These are phyloP conservation scores for Psophia crepitans DNA, from an alignment of 2,113 vertebrate genomes.

Conservation along the genomic window DNA sequence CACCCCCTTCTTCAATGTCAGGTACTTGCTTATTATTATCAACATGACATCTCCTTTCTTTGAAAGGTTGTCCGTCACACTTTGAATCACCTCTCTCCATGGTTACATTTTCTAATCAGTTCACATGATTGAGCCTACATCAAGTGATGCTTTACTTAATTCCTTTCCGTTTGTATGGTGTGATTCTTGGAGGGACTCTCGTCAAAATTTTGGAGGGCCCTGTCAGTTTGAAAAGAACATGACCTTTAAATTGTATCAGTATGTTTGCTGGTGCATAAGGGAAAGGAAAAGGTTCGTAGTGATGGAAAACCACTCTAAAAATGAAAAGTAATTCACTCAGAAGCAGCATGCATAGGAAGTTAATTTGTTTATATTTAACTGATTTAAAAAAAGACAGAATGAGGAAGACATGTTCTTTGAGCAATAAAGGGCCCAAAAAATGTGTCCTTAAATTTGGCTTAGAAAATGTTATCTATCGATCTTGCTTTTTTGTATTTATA, in stretches of 20 bases:
- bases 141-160: conserved; percentile 86
- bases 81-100: conserved; percentile 62
- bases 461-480: not conserved
- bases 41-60: conserved; percentile 73
- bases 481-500: not conserved
- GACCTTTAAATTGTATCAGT: conserved; percentile 99
- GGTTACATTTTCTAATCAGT: conserved; percentile 83
- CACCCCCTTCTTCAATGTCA: conserved; percentile 33
- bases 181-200: conserved; percentile 90
- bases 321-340: conserved; percentile 79
- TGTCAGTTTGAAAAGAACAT: conserved; percentile 99
- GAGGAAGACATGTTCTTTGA: not conserved
- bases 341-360: conserved; percentile 62
- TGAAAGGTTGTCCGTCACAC: conserved; percentile 75
- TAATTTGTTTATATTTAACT: conserved; percentile 75
- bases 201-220: conserved; percentile 96
- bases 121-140: conserved; percentile 85
- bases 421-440: not conserved
- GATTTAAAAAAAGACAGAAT: not conserved
- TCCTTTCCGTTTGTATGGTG: conserved; percentile 80
- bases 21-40: conserved; percentile 69
- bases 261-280: conserved; percentile 99
- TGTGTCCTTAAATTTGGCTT: not conserved
- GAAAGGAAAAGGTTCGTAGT: conserved; percentile 87
- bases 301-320: conserved; percentile 82